These are phyloP conservation scores for Drosophila parvula DNA, from an alignment of 1,140 invertebrate genomes.

Conservation along the genomic window DNA sequence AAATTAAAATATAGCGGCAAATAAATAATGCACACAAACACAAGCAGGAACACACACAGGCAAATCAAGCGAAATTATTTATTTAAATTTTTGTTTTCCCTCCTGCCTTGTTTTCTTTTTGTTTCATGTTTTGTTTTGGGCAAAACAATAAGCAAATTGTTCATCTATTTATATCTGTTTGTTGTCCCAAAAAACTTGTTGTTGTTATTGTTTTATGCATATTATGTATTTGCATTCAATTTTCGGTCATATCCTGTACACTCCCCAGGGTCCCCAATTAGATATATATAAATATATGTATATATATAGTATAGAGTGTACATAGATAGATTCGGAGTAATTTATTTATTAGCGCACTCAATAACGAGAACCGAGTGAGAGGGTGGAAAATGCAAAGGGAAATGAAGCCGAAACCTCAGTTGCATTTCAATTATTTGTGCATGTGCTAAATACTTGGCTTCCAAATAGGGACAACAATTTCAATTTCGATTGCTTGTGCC, in stretches of 20 bases:
- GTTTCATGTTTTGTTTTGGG: background rate
- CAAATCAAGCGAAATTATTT: conserved; percentile 68
- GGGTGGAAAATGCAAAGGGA: conserved; percentile 13
- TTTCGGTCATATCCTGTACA: conserved; percentile 58
- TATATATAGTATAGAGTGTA: background rate
- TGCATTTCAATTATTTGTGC: conserved; percentile 48
- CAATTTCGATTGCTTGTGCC: conserved; percentile 29
- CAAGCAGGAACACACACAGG: background rate
- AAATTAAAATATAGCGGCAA: conserved; percentile 27
- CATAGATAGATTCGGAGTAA: conserved; percentile 21
- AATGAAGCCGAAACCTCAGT: conserved; percentile 39
- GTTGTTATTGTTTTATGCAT: conserved; percentile 12
- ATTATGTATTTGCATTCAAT: conserved; percentile 58
- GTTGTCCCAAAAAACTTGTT: background rate
- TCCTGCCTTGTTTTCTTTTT: background rate
- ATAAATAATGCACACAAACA: conserved; percentile 36
- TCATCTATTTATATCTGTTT: conserved; percentile 33
- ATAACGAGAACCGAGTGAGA: background rate
- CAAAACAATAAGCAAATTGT: conserved; percentile 46
- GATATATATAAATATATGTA: background rate
- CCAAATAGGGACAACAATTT: conserved; percentile 38
- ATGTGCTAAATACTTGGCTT: conserved; percentile 36
- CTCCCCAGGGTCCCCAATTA: conserved; percentile 27
- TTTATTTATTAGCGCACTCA: conserved; percentile 51
- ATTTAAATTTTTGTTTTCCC: conserved; percentile 51